These are phyloP conservation scores for Andrena minutula DNA, from an alignment of 2,888 invertebrate species.

Conservation along the genomic window DNA sequence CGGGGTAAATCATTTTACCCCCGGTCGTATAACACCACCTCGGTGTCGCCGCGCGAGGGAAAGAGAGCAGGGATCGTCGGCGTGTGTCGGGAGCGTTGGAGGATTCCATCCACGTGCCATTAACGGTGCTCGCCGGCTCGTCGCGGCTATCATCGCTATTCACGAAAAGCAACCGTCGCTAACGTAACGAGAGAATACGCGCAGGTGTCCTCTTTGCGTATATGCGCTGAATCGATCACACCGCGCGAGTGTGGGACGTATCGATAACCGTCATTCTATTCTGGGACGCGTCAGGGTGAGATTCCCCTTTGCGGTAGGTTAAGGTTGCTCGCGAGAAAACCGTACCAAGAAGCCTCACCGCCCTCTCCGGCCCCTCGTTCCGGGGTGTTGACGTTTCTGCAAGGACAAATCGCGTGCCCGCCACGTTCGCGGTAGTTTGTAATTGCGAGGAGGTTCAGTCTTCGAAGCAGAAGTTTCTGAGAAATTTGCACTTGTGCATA, in stretches of 20 bases:
- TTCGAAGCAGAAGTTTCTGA: slow-evolving; percentile 19
- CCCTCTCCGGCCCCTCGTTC: slow-evolving; percentile 20
- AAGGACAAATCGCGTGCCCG: slow-evolving; percentile 61
- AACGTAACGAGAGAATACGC: background rate
- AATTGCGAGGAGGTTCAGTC: slow-evolving; percentile 35
- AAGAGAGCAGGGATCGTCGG: background rate
- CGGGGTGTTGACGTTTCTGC: slow-evolving; percentile 39
- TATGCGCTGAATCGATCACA: slow-evolving; percentile 2
- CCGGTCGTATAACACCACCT: background rate
- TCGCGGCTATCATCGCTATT: background rate
- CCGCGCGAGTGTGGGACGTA: slow-evolving; percentile 11
- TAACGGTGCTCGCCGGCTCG: slow-evolving; percentile 31
- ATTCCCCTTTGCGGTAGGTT: slow-evolving; percentile 68
- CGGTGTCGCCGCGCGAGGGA: background rate
- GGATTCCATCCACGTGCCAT: slow-evolving; percentile 50
- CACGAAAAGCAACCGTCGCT: slow-evolving; percentile 24
- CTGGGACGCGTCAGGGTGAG: slow-evolving; percentile 26
- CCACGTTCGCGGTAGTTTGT: slow-evolving; percentile 41
- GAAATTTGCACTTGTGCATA: background rate
- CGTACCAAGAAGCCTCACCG: slow-evolving; percentile 4
- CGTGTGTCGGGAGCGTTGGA: slow-evolving; percentile 23
- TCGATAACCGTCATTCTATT: slow-evolving; percentile 49
- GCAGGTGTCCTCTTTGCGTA: too few species aligned
- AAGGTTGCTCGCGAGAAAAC: slow-evolving; percentile 61
- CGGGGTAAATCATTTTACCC: slow-evolving; percentile 2